These are phyloP conservation scores for Solenopsis fugax DNA, from an alignment of 1,140 invertebrate species.

Conservation along the genomic window DNA sequence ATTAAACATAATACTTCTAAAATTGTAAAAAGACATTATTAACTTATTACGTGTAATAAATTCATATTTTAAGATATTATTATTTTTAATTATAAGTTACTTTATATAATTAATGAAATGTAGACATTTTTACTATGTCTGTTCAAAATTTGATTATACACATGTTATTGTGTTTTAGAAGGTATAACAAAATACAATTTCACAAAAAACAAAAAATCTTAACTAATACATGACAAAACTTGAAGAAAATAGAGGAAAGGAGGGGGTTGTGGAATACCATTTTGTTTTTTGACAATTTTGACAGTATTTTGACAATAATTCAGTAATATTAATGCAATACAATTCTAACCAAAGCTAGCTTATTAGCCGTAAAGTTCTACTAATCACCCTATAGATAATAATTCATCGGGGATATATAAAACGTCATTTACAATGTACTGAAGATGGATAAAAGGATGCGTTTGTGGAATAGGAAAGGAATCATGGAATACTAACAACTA, in stretches of 20 bases:
- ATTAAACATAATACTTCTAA: background rate
- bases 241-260: background rate
- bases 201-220: background rate
- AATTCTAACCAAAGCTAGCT: no score
- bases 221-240: background rate
- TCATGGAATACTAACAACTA: no score
- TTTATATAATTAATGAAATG: conserved; percentile 41
- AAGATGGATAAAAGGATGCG: no score
- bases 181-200: conserved; percentile 9
- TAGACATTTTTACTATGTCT: background rate
- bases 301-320: no score
- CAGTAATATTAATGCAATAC: no score
- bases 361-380: no score
- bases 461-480: no score
- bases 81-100: background rate
- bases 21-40: background rate
- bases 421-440: no score
- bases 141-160: background rate
- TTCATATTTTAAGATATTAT: background rate
- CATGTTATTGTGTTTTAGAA: background rate
- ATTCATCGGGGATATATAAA: no score
- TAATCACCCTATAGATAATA: no score
- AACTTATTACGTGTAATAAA: background rate
- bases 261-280: no score
- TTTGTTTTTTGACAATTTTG: no score